phyloP scores from a whole-genome alignment of 2,797 vertebrate species.

The Pantherophis vulpinus region DNA sequence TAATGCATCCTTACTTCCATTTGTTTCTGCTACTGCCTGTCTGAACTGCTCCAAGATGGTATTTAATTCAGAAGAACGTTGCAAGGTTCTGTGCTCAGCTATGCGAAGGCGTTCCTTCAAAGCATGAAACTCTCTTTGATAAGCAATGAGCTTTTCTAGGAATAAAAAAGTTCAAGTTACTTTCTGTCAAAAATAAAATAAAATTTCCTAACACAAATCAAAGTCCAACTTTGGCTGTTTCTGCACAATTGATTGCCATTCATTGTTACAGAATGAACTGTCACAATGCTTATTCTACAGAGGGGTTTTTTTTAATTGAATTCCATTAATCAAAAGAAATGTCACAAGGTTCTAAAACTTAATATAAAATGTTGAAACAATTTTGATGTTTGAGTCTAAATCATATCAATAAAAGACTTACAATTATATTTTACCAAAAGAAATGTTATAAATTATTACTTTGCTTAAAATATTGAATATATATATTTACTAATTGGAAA shows the following conservation, averaged over 20 bases:
- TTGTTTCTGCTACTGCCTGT: constrained; percentile 88
- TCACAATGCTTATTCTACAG: background rate
- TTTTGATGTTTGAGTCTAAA: background rate
- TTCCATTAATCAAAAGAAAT: background rate
- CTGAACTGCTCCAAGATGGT: constrained; percentile 93
- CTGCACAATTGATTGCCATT: background rate
- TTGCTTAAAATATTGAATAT: background rate
- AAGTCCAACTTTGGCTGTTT: background rate
- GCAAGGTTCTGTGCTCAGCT: constrained; percentile 92
- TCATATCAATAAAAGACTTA: background rate
- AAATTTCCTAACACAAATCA: background rate
- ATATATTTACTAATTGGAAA: background rate
- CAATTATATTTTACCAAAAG: background rate
- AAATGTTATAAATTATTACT: background rate
- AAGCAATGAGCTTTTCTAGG: constrained; percentile 92
- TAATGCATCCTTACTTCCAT: constrained; percentile 86
- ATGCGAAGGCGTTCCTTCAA: constrained; percentile 94
- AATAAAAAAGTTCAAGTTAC: constrained; percentile 17
- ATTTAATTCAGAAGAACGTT: constrained; percentile 94
- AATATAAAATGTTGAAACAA: background rate
- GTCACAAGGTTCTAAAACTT: background rate
- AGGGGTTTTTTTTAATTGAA: background rate
- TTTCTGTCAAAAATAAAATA: constrained; percentile 6
- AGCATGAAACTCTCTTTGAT: constrained; percentile 95
- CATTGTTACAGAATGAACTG: background rate